These are phyloP conservation scores for Agriotes lineatus DNA, from an alignment of 2,888 invertebrate species.

Conservation along the genomic window DNA sequence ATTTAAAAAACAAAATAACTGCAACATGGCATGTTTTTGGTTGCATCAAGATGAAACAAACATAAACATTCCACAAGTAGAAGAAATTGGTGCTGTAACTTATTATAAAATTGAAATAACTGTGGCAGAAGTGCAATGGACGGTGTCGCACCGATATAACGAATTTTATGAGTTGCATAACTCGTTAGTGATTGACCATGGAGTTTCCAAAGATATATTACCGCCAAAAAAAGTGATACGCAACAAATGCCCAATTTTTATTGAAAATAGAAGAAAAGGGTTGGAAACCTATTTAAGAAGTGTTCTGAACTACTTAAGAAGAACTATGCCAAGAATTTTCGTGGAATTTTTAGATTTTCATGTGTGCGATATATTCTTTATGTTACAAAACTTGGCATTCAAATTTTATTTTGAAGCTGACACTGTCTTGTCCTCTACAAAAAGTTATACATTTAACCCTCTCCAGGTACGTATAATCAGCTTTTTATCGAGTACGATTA, in stretches of 20 bases:
- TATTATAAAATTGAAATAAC: constrained; percentile 80
- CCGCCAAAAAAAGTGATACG: constrained; percentile 95
- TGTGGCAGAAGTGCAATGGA: constrained; percentile 84
- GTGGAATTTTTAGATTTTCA: constrained; percentile 90
- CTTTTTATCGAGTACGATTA: constrained; percentile 27
- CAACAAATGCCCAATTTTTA: constrained; percentile 88
- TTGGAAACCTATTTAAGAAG: constrained; percentile 86
- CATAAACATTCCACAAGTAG: constrained; percentile 75
- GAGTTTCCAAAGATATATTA: constrained; percentile 85
- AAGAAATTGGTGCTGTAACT: constrained; percentile 76
- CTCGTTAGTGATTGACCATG: constrained; percentile 82
- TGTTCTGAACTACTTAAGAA: constrained; percentile 80
- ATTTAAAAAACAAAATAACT: neutral
- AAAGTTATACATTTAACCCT: constrained; percentile 79
- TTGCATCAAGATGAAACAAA: constrained; percentile 75
- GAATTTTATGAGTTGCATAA: constrained; percentile 92
- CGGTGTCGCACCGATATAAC: constrained; percentile 87
- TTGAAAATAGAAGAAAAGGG: constrained; percentile 84
- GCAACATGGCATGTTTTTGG: constrained; percentile 80
- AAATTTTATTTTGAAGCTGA: constrained; percentile 84
- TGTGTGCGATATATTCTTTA: constrained; percentile 89
- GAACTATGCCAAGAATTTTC: constrained; percentile 84
- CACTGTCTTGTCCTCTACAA: constrained; percentile 71
- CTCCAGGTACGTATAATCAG: constrained; percentile 74
- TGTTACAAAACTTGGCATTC: constrained; percentile 86